Base-by-base conservation (phyloP, 1,140 invertebrate species). In the Condylostylus longicornis region DNA sequence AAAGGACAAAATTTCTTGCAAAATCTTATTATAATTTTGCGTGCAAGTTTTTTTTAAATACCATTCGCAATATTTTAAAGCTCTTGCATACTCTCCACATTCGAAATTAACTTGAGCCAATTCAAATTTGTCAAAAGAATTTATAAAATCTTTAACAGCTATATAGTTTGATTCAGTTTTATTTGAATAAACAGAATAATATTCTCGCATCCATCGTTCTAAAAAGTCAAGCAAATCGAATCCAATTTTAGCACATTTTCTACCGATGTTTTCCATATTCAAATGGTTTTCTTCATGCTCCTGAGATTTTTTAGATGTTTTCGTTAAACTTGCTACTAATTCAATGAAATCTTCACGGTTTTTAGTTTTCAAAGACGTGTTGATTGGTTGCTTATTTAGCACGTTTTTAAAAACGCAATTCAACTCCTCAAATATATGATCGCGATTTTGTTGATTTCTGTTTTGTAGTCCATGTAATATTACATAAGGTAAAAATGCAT, bases 141-240 rank as follows among this genome's bases (percentile, higher is more conserved):
- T 46, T 44, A 72, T 44, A 59, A 82, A 67, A 44, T 63, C 56
- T 35, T 69, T 46, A 35, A 71, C 45, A 17, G 45, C 48, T 17
- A 41, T 34, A 20, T 58, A 64, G 15, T 56, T 57, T 18, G 42
- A n/a, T 40, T 63, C 53, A 33, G 44, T 49, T 13, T 47, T 14
- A 0, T 42, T 49, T 27, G 47, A 15, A 10, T 53, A 45, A 43
- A 46, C 19, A 42, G 30, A 33, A 25, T 33, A 40, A 66, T 70
- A 75, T 52, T 81, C 76, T 38, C 71, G 57, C 0, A 79, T 48
- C 78, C 79, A 83, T 36, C 75, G 66, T 51, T 79, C 72, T 10
- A 84, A 53, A 47, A 82, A 79, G 53, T 84, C 81, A 36, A 82
- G 50, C 15, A 79, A 53, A 5, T 72, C 68, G 41, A 79, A 81